Base-by-base conservation (phyloP, 2,888 invertebrate genomes). In the Limnephilus marmoratus region DNA sequence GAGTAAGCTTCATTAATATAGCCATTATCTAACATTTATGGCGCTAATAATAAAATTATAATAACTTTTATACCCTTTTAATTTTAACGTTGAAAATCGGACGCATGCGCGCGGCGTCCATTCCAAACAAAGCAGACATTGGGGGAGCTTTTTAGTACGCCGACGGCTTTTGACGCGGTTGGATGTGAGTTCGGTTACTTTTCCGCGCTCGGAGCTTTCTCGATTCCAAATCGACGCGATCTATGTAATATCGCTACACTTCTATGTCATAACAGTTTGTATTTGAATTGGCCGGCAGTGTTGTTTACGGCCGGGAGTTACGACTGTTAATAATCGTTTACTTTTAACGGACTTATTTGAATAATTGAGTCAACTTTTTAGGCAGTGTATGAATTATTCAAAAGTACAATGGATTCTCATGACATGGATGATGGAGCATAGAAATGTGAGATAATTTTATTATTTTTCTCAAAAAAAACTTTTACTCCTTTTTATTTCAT, bases 81-180 rank as follows among this genome's bases (percentile, higher is more conserved):
- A 86, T 86, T 86, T 29, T 41, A 86, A 45, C 49, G 29, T n/a
- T 29, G 86, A 29, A 45, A 45, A 86, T 86, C 29, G 29, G 41
- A 29, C 87, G 87, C 87, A 68, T 68, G 87, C 87, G 87, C 87
- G 34, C 11, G 29, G 68, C 53, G 34, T 85, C 37, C 41, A 68
- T 68, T 68, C 68, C 31, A 68, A 53, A 87, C 87, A 87, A 87
- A 87, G 87, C 87, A 34, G 15, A 53, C 24, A 31, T 53, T 87
- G 34, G 87, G 87, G 87, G 29, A 68, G 68, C 13, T 87, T 87
- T 87, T 87, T 53, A 87, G 87, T 87, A 87, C 87, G 87, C 87
- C 68, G 87, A 87, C 68, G 87, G 68, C 87, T 68, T 68, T 87
- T 68, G 68, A 31, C 34, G 68, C 15, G 31, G 68, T 49, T 2